These are phyloP conservation scores for Schrankia costaestrigalis DNA, from an alignment of 2,888 invertebrate species.

Conservation along the genomic window DNA sequence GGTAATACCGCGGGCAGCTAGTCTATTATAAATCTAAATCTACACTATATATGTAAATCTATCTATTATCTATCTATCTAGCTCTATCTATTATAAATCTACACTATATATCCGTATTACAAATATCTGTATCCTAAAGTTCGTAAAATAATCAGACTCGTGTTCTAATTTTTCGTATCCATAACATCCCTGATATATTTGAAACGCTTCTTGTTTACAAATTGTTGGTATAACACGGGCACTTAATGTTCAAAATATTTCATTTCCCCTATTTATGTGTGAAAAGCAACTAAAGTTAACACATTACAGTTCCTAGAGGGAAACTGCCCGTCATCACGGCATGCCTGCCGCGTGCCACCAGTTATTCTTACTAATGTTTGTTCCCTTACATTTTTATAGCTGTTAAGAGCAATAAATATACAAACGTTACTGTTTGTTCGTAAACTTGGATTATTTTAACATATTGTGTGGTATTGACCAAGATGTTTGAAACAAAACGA, in stretches of 20 bases:
- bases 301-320: slow-evolving; percentile 25
- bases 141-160: too few relatives aligned
- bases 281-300: slow-evolving; percentile 33
- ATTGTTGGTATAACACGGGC: slow-evolving; percentile 14
- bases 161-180: too few relatives aligned
- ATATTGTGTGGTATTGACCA: slow-evolving; percentile 40
- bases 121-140: too few relatives aligned
- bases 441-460: slow-evolving; percentile 43
- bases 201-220: slow-evolving; percentile 8
- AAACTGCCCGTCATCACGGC: slow-evolving; percentile 42
- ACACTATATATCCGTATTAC: too few relatives aligned
- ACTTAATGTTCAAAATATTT: slow-evolving; percentile 29
- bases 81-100: too few relatives aligned
- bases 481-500: too few relatives aligned
- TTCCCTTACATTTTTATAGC: slow-evolving; percentile 66
- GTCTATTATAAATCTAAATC: too few relatives aligned
- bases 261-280: slow-evolving; percentile 31
- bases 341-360: slow-evolving; percentile 60
- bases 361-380: slow-evolving; percentile 66
- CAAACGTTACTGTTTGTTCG: slow-evolving; percentile 19
- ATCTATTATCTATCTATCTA: too few relatives aligned
- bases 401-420: slow-evolving; percentile 59
- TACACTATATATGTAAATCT: too few relatives aligned
- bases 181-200: slow-evolving; percentile 8
- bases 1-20: too few relatives aligned